Evolutionary conservation across 2,888 invertebrate genomes (phyloP), one percentile per base, ranked within the genome.

Genomic region (Pelosia muscerda): DNA sequence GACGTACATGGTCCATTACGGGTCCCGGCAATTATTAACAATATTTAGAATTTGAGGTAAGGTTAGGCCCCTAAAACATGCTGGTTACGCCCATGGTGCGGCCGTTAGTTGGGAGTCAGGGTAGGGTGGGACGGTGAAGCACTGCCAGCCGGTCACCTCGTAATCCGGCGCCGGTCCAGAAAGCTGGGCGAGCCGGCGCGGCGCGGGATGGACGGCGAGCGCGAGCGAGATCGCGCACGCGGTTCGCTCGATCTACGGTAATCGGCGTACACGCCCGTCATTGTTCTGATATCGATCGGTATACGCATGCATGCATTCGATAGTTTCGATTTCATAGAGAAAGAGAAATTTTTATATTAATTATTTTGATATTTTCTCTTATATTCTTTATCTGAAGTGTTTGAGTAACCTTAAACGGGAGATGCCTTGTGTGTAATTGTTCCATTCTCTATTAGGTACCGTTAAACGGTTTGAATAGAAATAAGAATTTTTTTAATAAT

Each of bases 141-240:
- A 22, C 13, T 13, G 28, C 23, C 22, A 9, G 8, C 13, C 26
- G 57, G 56, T 63, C 63, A 99, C 99, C 99, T 99, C 82, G 99
- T 99, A 86, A 99, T 99, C 81, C 99, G 96, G 70, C 99, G 96
- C 82, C 98, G 96, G 92, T 99, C 99, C 73, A 99, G 95, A 93
- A 99, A 99, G 91, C 98, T 98, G 25, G 99, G 99, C 68, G 99
- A 99, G 57, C 99, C 99, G 81, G 97, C 97, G 72, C 99, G 96
- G 68, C 99, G 95, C 63, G 99, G 98, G 90, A 99, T 99, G 71
- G 98, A 98, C n/a, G 97, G 97, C 71, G 98, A 97, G 77, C 96
- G 95, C 68, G 86, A 80, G 88, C 88, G 84, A 75, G 88, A 76
- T 73, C 84, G 84, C 77, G 79, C 74, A 28, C 84, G 81, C 69